Percentiles rank a stretch among this genome's conserved stretches.
These are phyloP conservation scores for Baryphthengus martii DNA, from an alignment of 2,113 vertebrate genomes.

Conservation along the genomic window DNA sequence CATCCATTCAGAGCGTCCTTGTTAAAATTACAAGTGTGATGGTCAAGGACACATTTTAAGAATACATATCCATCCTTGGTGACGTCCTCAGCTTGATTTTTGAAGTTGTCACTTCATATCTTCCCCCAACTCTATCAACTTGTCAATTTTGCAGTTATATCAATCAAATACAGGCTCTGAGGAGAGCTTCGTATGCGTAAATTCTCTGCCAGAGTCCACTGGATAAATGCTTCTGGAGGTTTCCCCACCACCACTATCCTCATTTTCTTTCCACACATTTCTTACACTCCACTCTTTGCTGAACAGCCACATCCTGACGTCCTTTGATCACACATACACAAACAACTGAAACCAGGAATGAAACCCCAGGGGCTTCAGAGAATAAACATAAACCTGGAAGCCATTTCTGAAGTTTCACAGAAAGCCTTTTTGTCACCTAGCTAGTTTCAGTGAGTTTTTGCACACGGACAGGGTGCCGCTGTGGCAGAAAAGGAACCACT, in stretches of 20 bases:
- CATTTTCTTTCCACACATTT: background rate
- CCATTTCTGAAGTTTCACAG: background rate
- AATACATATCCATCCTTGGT: background rate
- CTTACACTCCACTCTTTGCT: background rate
- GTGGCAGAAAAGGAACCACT: background rate
- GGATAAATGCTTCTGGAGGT: background rate
- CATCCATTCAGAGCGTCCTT: background rate
- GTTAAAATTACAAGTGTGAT: background rate
- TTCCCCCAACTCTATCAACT: background rate
- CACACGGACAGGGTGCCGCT: background rate
- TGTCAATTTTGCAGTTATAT: background rate
- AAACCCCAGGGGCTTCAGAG: background rate
- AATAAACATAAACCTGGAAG: background rate
- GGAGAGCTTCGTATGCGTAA: background rate
- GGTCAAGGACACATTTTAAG: background rate
- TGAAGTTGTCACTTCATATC: background rate
- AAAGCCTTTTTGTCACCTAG: background rate
- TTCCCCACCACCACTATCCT: accelerated
- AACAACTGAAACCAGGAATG: background rate
- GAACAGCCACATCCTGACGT: background rate
- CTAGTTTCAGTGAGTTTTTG: background rate
- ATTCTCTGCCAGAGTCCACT: background rate
- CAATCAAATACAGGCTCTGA: background rate
- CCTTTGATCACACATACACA: background rate
- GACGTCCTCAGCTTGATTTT: background rate